Evolutionary conservation across 1,140 invertebrate species (phyloP).

Genomic region (Bradysia coprophila): DNA sequence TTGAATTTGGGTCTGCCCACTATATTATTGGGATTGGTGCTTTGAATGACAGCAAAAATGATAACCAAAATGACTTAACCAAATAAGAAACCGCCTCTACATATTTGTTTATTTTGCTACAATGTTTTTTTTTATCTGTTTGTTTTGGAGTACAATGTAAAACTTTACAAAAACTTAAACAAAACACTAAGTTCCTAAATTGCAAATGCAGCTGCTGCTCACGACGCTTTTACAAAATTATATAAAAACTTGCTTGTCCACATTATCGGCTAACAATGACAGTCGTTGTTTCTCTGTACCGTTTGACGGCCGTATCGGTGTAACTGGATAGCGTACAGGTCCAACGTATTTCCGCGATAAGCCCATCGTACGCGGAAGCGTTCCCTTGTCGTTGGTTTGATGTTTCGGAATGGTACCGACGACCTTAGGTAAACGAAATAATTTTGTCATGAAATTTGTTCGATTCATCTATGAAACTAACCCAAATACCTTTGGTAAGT

Average conservation of each 20-base stretch:
- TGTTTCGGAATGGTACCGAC: slow-evolving; percentile 4
- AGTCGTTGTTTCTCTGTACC: slow-evolving; percentile 2
- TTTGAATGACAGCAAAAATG: too few species aligned
- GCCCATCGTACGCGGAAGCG: slow-evolving; percentile 27
- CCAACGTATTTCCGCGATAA: slow-evolving; percentile 33
- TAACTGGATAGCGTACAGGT: slow-evolving; percentile 36
- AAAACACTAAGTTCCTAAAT: too few species aligned
- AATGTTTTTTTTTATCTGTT: too few species aligned
- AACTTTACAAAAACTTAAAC: too few species aligned
- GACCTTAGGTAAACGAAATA: not conserved
- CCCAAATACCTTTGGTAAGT: slow-evolving; percentile 6
- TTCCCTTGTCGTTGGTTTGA: not conserved
- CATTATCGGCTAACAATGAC: slow-evolving; percentile 11
- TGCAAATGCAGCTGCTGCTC: too few species aligned
- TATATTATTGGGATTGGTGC: too few species aligned
- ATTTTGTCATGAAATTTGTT: not conserved
- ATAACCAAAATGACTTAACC: too few species aligned
- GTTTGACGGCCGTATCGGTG: slow-evolving; percentile 22
- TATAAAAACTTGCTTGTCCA: slow-evolving; percentile 12
- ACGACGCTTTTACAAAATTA: not conserved
- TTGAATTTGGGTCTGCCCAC: too few species aligned
- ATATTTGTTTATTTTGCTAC: too few species aligned
- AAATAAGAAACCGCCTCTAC: too few species aligned
- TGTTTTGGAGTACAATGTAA: too few species aligned
- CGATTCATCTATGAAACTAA: too few species aligned